These are phyloP conservation scores for Drosophila ficusphila DNA, from an alignment of 1,140 invertebrate genomes.

Conservation along the genomic window DNA sequence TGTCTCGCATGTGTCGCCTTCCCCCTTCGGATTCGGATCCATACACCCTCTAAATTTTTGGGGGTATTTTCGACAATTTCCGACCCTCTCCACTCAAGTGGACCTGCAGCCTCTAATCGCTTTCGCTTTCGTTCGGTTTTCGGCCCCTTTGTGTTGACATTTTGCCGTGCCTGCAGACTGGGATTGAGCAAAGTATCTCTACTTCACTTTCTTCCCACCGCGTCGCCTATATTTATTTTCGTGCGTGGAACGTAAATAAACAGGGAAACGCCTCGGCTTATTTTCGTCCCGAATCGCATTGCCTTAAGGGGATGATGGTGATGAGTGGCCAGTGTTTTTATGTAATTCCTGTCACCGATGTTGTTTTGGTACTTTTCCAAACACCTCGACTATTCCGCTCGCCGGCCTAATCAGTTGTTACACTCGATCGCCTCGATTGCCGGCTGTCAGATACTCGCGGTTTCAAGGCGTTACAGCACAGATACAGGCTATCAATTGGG, in stretches of 20 bases:
- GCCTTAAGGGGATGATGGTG: not conserved
- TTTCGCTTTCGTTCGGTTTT: slow-evolving; percentile 25
- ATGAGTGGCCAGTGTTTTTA: slow-evolving; percentile 20
- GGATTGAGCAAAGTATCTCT: slow-evolving; percentile 30
- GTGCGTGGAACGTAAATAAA: slow-evolving; percentile 73
- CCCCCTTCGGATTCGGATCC: slow-evolving; percentile 2
- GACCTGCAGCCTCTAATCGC: slow-evolving; percentile 42
- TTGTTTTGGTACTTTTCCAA: slow-evolving; percentile 27
- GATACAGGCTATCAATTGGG: slow-evolving; percentile 4
- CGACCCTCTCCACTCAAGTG: slow-evolving; percentile 2
- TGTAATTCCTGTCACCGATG: slow-evolving; percentile 35
- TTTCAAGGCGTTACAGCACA: slow-evolving; percentile 28
- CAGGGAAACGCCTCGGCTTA: slow-evolving; percentile 57
- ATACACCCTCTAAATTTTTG: not conserved
- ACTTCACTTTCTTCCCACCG: slow-evolving; percentile 15
- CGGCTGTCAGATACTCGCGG: slow-evolving; percentile 11
- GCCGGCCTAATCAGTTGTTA: slow-evolving; percentile 32
- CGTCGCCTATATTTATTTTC: slow-evolving; percentile 73
- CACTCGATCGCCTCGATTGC: slow-evolving; percentile 32
- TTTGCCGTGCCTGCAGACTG: slow-evolving; percentile 53
- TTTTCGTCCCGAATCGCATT: slow-evolving; percentile 38
- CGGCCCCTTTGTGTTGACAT: slow-evolving; percentile 58
- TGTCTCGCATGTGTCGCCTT: slow-evolving; percentile 59
- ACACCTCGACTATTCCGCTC: slow-evolving; percentile 40
- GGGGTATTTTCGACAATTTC: slow-evolving; percentile 18